Evolutionary conservation across 2,797 vertebrate species (phyloP), one percentile per base, ranked within the genome.

Genomic region (Sebastes reedi): DNA sequence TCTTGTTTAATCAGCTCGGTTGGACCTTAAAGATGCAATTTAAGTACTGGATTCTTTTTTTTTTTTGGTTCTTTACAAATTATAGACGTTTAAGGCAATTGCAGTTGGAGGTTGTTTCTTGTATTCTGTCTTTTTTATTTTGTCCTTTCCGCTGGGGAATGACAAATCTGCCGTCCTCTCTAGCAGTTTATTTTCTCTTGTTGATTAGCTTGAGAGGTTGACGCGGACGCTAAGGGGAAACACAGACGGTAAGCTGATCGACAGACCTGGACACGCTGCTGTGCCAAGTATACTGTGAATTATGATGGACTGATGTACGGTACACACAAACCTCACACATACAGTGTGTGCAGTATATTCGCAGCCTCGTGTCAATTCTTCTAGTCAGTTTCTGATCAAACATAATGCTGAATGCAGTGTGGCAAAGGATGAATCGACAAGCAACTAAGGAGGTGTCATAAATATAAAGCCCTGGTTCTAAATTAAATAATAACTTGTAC

Each of bases 171-270:
- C 56, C 39, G 7, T 77, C 59, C 42, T 67, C 60, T 65, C 24
- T 12, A 2, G 29, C 59, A 62, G 88, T 96, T 97, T 96, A 94
- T 96, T 96, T 97, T 96, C 91, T 89, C 95, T 94, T 84, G 94
- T 87, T 95, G 94, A 96, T 95, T 95, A 95, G 91, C 64, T 56
- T 3, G 54, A 79, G 55, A 50, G 56, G 20, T 55, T n/a, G 59
- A 59, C 5, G 14, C 3, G 13, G 27, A 81, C 10, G 10, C 62
- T 60, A 69, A 79, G 70, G 67, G 32, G 55, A 79, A 80, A 72
- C 74, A 27, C 68, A 61, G 54, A 75, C 20, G 34, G 60, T 18
- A 22, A 89, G 88, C 88, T 88, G 88, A 85, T 13, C 13, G 71
- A 80, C 75, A 70, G 32, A 82, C 73, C 58, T 72, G 95, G 90